Conservation (phyloP, 2,888 invertebrate species). For the Megaustenia siamemsis region DNA sequence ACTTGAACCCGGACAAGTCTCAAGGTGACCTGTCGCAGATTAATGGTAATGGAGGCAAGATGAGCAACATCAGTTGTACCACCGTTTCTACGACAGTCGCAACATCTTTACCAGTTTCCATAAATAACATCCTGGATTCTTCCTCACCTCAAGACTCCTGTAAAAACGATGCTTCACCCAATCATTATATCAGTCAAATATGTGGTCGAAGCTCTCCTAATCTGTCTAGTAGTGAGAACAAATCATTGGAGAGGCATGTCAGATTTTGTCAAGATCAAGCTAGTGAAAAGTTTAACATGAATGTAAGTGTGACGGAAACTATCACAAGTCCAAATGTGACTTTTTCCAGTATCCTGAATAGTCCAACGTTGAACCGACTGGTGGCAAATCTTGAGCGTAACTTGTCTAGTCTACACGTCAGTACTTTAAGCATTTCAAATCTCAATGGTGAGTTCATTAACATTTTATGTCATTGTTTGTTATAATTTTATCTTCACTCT, state of each 20-base stretch:
- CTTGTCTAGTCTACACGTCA: slow-evolving; percentile 5
- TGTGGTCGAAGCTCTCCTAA: neutral
- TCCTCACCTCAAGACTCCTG: neutral
- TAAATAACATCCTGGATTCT: neutral
- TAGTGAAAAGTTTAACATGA: neutral
- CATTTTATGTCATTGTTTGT: neutral
- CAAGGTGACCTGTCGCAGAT: neutral
- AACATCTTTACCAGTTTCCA: neutral
- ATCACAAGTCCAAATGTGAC: slow-evolving; percentile 43
- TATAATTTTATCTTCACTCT: too few relatives aligned
- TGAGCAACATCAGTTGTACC: too few relatives aligned
- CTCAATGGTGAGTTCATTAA: slow-evolving; percentile 34
- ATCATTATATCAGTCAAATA: neutral
- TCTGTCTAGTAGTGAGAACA: neutral
- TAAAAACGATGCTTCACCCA: neutral
- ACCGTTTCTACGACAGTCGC: neutral
- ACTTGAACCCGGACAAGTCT: neutral
- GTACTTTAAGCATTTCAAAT: neutral
- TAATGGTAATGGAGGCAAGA: neutral
- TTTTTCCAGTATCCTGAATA: slow-evolving; percentile 52
- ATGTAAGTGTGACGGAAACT: neutral
- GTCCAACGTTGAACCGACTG: slow-evolving; percentile 41
- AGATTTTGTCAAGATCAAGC: neutral
- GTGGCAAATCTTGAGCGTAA: slow-evolving; percentile 32
- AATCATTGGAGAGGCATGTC: neutral